Evolutionary conservation across 2,888 invertebrate species (phyloP).

Genomic region (Lydus trimaculatus): DNA sequence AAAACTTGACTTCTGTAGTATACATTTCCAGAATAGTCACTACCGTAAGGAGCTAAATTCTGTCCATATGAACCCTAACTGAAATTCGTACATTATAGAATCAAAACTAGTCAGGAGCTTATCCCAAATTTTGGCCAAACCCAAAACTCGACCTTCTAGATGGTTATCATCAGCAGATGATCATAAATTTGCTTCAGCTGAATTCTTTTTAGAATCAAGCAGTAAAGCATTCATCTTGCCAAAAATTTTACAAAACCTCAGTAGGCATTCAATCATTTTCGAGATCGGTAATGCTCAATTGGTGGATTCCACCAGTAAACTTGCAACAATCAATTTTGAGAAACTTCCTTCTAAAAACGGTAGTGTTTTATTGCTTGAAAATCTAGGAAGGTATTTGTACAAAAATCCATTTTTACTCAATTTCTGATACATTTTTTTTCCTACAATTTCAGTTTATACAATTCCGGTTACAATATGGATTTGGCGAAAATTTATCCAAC

Average conservation of each 20-base stretch:
- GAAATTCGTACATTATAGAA: too few species aligned
- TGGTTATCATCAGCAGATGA: constrained; percentile 6
- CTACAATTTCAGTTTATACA: constrained; percentile 74
- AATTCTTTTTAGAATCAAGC: constrained; percentile 81
- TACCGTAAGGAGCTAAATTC: not conserved
- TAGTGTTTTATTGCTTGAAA: not conserved
- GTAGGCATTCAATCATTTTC: constrained; percentile 41
- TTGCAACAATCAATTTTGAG: not conserved
- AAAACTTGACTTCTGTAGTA: too few species aligned
- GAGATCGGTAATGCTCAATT: constrained; percentile 12
- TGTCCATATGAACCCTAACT: not conserved
- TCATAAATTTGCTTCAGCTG: constrained; percentile 73
- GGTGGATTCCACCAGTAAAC: not conserved
- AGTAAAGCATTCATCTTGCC: constrained; percentile 3
- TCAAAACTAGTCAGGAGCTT: constrained; percentile 22
- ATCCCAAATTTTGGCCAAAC: constrained; percentile 28
- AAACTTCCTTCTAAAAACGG: not conserved
- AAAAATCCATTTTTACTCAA: too few species aligned
- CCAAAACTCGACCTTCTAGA: constrained; percentile 55
- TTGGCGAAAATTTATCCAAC: constrained; percentile 79
- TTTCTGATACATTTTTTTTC: too few species aligned
- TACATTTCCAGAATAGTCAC: too few species aligned
- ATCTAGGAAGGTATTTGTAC: constrained; percentile 14
- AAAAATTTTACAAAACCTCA: not conserved
- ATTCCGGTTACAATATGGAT: constrained; percentile 77